These are phyloP conservation scores for Sympetrum striolatum DNA, from an alignment of 2,888 invertebrate genomes.

Conservation along the genomic window DNA sequence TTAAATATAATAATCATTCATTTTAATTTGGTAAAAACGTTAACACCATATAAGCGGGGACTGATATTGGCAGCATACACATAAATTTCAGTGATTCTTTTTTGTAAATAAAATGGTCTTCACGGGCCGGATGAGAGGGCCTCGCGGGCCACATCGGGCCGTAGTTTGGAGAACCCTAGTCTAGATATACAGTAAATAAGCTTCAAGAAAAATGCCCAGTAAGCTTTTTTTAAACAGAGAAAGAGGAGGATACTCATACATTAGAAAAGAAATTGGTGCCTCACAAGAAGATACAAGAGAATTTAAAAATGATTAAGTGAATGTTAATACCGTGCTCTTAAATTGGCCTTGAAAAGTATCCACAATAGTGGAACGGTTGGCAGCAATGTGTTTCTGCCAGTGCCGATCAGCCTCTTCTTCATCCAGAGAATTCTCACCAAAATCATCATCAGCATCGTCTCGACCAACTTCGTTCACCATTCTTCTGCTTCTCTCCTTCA, in stretches of 20 bases:
- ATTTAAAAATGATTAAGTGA: not conserved
- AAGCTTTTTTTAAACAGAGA: not conserved
- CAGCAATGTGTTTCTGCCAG: slow-evolving; percentile 65
- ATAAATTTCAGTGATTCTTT: no score
- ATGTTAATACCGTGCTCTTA: slow-evolving; percentile 65
- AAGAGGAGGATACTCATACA: not conserved
- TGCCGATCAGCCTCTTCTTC: slow-evolving; percentile 61
- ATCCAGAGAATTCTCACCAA: slow-evolving; percentile 55
- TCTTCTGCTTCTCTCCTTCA: slow-evolving; percentile 56
- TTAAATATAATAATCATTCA: no score
- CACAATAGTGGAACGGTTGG: slow-evolving; percentile 67
- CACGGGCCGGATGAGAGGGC: no score
- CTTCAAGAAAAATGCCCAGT: no score
- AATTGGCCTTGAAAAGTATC: slow-evolving; percentile 71
- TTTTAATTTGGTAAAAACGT: no score
- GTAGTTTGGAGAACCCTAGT: no score
- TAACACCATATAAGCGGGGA: no score
- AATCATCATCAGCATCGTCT: slow-evolving; percentile 52
- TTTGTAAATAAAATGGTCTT: no score
- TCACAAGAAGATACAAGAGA: not conserved
- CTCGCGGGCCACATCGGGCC: no score
- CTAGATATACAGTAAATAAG: no score
- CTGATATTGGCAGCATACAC: no score
- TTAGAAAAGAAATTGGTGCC: not conserved
- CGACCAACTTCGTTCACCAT: slow-evolving; percentile 55